Evolutionary conservation across 2,888 invertebrate species (phyloP).

Genomic region (Phorcus lineatus): DNA sequence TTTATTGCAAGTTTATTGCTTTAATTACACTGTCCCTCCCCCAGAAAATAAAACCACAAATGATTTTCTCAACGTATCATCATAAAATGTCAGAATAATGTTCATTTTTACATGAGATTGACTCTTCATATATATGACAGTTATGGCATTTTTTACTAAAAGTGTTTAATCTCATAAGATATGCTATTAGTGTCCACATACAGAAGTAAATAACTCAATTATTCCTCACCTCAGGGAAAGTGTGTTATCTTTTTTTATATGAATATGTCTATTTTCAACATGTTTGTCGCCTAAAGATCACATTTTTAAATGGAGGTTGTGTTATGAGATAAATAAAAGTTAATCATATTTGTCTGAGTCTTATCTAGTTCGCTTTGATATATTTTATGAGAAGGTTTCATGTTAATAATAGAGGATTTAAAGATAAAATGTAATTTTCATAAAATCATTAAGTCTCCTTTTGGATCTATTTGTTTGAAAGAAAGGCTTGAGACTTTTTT

Average conservation of each 20-base stretch:
- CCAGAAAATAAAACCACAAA: not conserved
- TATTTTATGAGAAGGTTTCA: not conserved
- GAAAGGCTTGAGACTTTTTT: too few relatives aligned
- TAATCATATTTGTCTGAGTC: not conserved
- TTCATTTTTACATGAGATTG: not conserved
- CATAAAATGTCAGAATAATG: not conserved
- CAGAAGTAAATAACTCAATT: too few relatives aligned
- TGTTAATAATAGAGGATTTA: too few relatives aligned
- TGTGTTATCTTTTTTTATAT: not conserved
- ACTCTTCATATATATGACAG: not conserved
- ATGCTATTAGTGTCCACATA: too few relatives aligned
- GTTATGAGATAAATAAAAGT: conserved; percentile 11
- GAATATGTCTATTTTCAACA: not conserved
- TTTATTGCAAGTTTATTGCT: too few relatives aligned
- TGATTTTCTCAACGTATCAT: not conserved
- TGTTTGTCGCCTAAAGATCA: not conserved
- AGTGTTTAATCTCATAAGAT: too few relatives aligned
- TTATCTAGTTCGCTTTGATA: not conserved
- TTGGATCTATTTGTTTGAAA: not conserved
- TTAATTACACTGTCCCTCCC: not conserved
- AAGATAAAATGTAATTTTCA: too few relatives aligned
- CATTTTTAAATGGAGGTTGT: not conserved
- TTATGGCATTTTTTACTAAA: too few relatives aligned
- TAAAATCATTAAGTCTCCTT: too few relatives aligned
- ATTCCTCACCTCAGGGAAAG: too few relatives aligned